A percentile compares a stretch with the other conserved stretches of the same genome.
These are phyloP conservation scores for Pseudanteris insignis DNA, from an alignment of 2,888 invertebrate species.

Conservation along the genomic window DNA sequence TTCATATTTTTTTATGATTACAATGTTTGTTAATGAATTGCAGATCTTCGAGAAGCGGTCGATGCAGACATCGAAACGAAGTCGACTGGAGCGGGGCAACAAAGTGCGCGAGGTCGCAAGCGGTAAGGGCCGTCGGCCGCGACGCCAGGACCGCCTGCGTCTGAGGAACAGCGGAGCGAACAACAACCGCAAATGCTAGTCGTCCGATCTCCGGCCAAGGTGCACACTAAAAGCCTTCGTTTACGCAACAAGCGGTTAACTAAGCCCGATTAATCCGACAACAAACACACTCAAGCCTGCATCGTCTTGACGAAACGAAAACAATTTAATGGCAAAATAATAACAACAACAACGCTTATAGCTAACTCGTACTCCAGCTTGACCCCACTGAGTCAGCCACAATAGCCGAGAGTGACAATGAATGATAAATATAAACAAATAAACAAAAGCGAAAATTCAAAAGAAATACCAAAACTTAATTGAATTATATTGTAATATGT, in stretches of 20 bases:
- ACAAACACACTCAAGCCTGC: slow-evolving; percentile 5
- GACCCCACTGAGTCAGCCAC: too few relatives aligned
- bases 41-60: slow-evolving; percentile 68
- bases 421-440: not conserved
- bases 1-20: too few relatives aligned
- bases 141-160: slow-evolving; percentile 70
- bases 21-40: too few relatives aligned
- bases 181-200: slow-evolving; percentile 73
- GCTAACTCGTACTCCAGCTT: too few relatives aligned
- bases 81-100: slow-evolving; percentile 69
- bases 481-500: too few relatives aligned
- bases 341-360: not conserved
- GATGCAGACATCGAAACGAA: slow-evolving; percentile 67
- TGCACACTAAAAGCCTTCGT: slow-evolving; percentile 53
- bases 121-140: slow-evolving; percentile 68
- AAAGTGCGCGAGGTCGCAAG: slow-evolving; percentile 70
- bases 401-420: too few relatives aligned
- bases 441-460: too few relatives aligned
- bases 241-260: slow-evolving; percentile 40
- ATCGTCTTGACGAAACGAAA: slow-evolving; percentile 3
- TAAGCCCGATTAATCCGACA: slow-evolving; percentile 10
- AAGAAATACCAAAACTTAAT: too few relatives aligned
- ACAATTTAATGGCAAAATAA: not conserved
- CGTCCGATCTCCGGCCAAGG: slow-evolving; percentile 59
- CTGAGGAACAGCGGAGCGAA: slow-evolving; percentile 70